phyloP scores from a whole-genome alignment of 2,113 vertebrate species.

The Hypomesus transpacificus region DNA sequence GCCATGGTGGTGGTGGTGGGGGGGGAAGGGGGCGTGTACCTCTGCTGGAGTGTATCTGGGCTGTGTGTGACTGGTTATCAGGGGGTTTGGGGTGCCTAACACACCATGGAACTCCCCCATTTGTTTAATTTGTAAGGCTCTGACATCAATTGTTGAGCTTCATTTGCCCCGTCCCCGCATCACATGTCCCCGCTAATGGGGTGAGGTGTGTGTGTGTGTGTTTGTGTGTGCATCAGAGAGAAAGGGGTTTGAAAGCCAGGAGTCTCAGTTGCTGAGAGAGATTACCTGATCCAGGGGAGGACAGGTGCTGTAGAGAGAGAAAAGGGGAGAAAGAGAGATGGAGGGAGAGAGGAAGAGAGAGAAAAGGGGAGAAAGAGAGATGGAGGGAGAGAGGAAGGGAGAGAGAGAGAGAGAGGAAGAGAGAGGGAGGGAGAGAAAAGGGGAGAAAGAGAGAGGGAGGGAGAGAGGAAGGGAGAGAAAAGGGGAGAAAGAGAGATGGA shows the following conservation, averaged over 20 bases:
- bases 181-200: constrained; percentile 76
- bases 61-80: constrained; percentile 64
- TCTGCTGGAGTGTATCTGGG: constrained; percentile 59
- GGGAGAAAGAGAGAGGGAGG: too few species aligned
- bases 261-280: background rate
- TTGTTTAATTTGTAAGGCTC: constrained; percentile 81
- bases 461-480: too few species aligned
- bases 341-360: background rate
- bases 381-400: too few species aligned
- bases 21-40: constrained; percentile 19
- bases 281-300: background rate
- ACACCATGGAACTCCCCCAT: constrained; percentile 75
- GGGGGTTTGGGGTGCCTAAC: constrained; percentile 74
- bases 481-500: background rate
- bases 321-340: background rate
- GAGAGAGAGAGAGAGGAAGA: background rate
- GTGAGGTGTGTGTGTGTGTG: constrained; percentile 61
- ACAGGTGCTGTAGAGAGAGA: background rate
- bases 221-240: constrained; percentile 18
- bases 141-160: constrained; percentile 81
- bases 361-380: background rate
- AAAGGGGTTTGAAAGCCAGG: background rate
- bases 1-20: constrained; percentile 48
- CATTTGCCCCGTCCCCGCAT: constrained; percentile 74
- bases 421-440: too few species aligned